These are phyloP conservation scores for Eulemur macaco DNA, from an alignment of 2,113 vertebrate species.

Conservation along the genomic window DNA sequence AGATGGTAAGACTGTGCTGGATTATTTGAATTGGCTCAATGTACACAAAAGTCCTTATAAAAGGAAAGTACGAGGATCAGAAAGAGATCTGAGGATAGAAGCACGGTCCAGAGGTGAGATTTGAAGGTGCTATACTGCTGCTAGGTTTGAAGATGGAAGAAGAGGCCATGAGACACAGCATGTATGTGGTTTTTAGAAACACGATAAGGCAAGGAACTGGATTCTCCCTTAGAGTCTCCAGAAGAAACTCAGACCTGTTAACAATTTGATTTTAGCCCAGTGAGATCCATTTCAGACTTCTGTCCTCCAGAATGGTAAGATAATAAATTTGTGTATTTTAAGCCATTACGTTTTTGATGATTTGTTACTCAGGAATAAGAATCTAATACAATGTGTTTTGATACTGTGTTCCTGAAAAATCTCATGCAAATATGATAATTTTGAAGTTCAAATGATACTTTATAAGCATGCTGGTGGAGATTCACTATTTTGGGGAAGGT, in stretches of 20 bases:
- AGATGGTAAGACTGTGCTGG: neutral
- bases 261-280: neutral
- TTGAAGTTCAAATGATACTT: neutral
- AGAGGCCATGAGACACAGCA: neutral
- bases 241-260: neutral
- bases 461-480: neutral
- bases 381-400: neutral
- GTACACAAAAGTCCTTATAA: neutral
- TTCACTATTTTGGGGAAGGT: neutral
- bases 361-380: neutral
- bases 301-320: neutral
- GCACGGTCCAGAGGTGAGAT: neutral
- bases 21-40: neutral
- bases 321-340: neutral
- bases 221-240: neutral
- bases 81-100: neutral
- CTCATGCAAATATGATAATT: neutral
- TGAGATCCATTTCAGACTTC: neutral
- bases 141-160: neutral
- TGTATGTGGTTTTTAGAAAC: neutral
- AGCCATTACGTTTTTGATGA: neutral
- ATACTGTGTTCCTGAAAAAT: neutral
- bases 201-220: neutral
- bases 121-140: neutral
- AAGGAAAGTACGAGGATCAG: neutral